Conservation (phyloP, 2,888 invertebrate species). For the Branchipolynoe longqiensis region DNA sequence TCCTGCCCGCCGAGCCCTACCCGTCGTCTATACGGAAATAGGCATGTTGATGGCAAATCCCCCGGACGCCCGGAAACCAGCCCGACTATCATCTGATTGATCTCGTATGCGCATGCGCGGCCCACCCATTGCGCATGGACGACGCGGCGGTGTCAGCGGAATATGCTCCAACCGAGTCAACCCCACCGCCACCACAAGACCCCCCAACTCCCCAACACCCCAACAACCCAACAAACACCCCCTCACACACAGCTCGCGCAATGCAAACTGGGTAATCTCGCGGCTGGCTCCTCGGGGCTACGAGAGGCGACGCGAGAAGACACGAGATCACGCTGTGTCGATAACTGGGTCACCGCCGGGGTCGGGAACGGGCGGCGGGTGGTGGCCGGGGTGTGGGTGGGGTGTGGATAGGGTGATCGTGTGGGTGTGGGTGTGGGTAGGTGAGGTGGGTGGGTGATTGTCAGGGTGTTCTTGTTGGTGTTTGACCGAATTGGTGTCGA, state of each 20-base stretch:
- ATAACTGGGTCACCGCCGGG: constrained; percentile 2
- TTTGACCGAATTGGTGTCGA: too few species aligned
- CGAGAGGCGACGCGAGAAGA: constrained; percentile 45
- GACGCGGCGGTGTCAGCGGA: not conserved
- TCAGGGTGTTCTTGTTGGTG: too few species aligned
- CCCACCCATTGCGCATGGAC: constrained; percentile 46
- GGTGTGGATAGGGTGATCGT: too few species aligned
- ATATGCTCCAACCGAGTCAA: constrained; percentile 1
- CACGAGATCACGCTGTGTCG: constrained; percentile 52
- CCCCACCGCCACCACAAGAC: not conserved
- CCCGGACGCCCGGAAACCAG: not conserved
- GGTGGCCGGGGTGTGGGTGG: too few species aligned
- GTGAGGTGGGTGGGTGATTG: too few species aligned
- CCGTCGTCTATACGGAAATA: constrained; percentile 38
- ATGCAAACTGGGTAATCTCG: constrained; percentile 47
- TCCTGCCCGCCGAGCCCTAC: not conserved
- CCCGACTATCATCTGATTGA: constrained; percentile 25
- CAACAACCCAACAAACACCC: too few species aligned
- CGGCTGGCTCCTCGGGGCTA: constrained; percentile 35
- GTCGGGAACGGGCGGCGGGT: not conserved
- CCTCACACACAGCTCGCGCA: not conserved
- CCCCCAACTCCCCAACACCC: too few species aligned
- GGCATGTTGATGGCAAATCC: constrained; percentile 28
- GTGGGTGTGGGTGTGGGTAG: not conserved
- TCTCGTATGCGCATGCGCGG: constrained; percentile 35